Conservation (phyloP, 2,113 vertebrate genomes). For the Alouatta palliata region DNA sequence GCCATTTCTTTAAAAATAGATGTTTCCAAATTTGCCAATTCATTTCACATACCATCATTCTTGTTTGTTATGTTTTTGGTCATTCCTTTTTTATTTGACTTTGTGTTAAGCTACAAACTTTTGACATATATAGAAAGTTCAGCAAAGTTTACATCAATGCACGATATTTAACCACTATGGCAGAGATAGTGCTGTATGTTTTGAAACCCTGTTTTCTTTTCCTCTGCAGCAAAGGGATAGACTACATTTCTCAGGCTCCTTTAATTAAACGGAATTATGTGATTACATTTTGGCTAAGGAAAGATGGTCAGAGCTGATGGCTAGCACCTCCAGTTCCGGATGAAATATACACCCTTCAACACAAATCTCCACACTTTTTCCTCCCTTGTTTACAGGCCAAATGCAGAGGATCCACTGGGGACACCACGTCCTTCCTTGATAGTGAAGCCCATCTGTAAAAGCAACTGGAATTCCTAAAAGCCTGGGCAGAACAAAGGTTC, state of each 20-base stretch:
- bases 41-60: not conserved
- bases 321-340: not conserved
- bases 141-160: not conserved
- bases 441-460: not conserved
- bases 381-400: not conserved
- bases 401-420: not conserved
- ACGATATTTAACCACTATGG: not conserved
- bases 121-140: not conserved
- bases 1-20: not conserved
- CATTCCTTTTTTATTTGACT: not conserved
- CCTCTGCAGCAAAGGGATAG: not conserved
- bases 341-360: not conserved
- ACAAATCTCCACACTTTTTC: not conserved
- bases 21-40: not conserved
- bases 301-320: not conserved
- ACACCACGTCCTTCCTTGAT: not conserved
- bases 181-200: not conserved
- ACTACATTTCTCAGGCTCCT: not conserved
- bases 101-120: not conserved
- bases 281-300: not conserved
- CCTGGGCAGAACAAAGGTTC: not conserved
- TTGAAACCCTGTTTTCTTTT: not conserved
- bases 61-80: not conserved
- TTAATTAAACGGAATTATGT: not conserved
- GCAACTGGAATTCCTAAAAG: not conserved